Evolutionary conservation across 2,113 vertebrate species (phyloP).

Genomic region (Papio anubis): DNA sequence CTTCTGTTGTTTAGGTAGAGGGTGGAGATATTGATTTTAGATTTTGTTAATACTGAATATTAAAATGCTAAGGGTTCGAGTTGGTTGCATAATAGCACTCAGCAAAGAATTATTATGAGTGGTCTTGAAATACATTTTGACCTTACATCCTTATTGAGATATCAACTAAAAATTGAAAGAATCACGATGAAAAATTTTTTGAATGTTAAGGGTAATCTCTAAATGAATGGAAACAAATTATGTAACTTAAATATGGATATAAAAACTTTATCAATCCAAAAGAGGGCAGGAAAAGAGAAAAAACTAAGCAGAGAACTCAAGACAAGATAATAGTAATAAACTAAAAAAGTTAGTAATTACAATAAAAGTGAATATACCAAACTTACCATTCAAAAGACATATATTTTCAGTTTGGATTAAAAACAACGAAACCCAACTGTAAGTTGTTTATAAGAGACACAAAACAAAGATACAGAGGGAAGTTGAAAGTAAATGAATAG

Average conservation of each 20-base stretch:
- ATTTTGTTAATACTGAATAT: conserved; percentile 22
- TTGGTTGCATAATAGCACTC: not conserved
- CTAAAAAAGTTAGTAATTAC: not conserved
- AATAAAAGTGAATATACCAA: conserved; percentile 10
- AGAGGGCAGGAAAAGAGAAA: conserved; percentile 14
- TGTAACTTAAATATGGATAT: conserved; percentile 6
- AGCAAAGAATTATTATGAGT: not conserved
- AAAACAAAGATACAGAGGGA: conserved; percentile 46
- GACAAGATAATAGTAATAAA: conserved; percentile 35
- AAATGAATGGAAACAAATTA: conserved; percentile 17
- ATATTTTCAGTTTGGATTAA: conserved; percentile 44
- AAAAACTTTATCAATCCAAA: conserved; percentile 35
- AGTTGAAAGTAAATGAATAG: conserved; percentile 37
- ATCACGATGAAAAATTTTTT: not conserved
- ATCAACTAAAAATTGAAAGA: conserved; percentile 4
- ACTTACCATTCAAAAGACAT: conserved; percentile 25
- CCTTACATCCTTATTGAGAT: not conserved
- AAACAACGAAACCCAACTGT: not conserved
- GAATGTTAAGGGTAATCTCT: conserved; percentile 5
- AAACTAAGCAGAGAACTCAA: conserved; percentile 38
- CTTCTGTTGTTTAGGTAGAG: not conserved
- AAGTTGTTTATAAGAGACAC: not conserved
- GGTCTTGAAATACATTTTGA: not conserved
- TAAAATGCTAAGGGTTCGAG: not conserved
- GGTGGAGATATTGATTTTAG: not conserved